Conservation (phyloP, 2,113 vertebrate genomes). For the Tretioscincus oriximinensis region DNA sequence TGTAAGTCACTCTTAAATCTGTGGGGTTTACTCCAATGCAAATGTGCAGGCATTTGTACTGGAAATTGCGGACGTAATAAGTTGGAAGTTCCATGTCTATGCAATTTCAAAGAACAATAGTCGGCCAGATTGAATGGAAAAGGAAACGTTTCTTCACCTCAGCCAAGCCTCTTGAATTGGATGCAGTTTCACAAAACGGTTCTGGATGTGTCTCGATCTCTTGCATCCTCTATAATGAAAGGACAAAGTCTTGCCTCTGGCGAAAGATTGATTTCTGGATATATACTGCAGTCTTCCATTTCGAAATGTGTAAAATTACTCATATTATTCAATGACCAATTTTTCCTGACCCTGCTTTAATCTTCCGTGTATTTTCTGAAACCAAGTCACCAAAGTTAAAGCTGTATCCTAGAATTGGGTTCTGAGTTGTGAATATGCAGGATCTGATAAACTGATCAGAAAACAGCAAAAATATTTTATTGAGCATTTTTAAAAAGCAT, state of each 20-base stretch:
- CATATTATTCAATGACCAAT: conserved; percentile 32
- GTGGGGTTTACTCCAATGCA: background rate
- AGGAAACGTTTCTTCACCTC: too few relatives aligned
- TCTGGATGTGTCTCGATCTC: conserved; percentile 10
- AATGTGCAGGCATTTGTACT: background rate
- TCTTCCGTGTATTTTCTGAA: conserved; percentile 40
- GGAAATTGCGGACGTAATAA: background rate
- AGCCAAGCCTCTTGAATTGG: background rate
- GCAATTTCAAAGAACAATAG: background rate
- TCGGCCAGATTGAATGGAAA: background rate
- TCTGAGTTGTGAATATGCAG: conserved; percentile 38
- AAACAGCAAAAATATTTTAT: background rate
- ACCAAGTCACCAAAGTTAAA: conserved; percentile 15
- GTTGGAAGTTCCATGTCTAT: background rate
- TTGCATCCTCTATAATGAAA: conserved; percentile 32
- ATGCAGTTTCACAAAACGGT: conserved; percentile 12
- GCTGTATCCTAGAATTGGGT: conserved; percentile 10
- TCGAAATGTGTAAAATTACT: conserved; percentile 48
- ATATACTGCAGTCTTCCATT: conserved; percentile 43
- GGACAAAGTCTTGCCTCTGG: conserved; percentile 23
- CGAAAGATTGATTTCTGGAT: conserved; percentile 54
- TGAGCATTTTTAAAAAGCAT: conserved; percentile 17
- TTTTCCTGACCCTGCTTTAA: conserved; percentile 20
- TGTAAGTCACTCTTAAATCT: background rate
- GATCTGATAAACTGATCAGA: background rate